phyloP scores from a whole-genome alignment of 2,113 vertebrate genomes.

The Rousettus leschenaultii region DNA sequence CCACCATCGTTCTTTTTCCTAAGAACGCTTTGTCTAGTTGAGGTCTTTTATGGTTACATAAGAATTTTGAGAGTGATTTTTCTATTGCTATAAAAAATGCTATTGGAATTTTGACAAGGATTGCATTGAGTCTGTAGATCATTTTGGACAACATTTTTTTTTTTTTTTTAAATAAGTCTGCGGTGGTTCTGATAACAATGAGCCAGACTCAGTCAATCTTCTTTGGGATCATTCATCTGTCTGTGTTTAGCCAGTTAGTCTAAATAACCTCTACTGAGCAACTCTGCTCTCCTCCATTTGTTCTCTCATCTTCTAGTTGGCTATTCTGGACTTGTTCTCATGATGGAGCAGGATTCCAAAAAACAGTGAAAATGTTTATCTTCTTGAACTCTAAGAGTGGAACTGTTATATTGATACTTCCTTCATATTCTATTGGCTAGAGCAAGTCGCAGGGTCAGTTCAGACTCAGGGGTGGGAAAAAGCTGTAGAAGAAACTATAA shows the following conservation, averaged over 20 bases:
- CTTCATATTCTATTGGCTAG: not conserved
- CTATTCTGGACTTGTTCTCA: not conserved
- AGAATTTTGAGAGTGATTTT: not conserved
- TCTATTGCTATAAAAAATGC: not conserved
- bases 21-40: not conserved
- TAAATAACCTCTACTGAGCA: not conserved
- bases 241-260: not conserved
- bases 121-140: not conserved
- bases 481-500: not conserved
- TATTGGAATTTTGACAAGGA: not conserved
- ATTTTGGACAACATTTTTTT: not conserved
- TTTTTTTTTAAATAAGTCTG: not conserved
- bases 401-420: not conserved
- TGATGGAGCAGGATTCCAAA: not conserved
- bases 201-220: not conserved
- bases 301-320: not conserved
- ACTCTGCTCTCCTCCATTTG: not conserved
- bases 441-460: not conserved
- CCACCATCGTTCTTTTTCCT: not conserved
- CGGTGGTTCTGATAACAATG: not conserved
- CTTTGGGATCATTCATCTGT: not conserved
- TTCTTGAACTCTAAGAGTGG: not conserved
- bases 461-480: not conserved
- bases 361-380: not conserved
- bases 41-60: not conserved